A percentile compares a stretch with the other conserved stretches of the same genome.
Evolutionary conservation across 2,113 vertebrate species (phyloP).

Genomic region (Amblyopsis rosae): DNA sequence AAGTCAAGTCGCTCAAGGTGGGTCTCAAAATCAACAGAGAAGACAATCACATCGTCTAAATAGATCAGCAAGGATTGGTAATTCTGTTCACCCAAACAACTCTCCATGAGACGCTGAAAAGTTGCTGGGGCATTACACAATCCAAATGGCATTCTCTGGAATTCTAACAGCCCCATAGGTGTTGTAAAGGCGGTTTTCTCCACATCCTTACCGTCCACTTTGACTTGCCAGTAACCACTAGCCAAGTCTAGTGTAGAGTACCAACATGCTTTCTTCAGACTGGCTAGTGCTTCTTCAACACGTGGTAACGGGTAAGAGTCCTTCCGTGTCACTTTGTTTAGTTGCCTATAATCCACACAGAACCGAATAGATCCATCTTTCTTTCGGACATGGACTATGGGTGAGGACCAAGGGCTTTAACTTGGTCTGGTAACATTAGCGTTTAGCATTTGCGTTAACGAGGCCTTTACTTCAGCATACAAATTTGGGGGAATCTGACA

Average conservation of each 20-base stretch:
- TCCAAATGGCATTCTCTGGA: constrained; percentile 1
- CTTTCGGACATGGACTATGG: no score
- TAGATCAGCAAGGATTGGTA: background rate
- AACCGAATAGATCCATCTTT: no score
- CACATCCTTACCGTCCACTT: background rate
- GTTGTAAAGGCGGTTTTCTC: background rate
- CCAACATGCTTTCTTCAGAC: background rate
- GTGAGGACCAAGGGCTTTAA: no score
- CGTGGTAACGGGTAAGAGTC: background rate
- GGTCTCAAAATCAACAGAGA: no score
- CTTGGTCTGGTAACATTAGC: no score
- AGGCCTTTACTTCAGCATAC: no score
- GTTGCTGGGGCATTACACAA: background rate
- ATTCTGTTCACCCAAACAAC: background rate
- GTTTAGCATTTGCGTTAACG: no score
- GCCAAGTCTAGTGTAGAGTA: background rate
- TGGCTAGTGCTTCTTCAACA: background rate
- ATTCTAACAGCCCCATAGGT: background rate
- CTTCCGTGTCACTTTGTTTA: background rate
- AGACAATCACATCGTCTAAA: background rate
- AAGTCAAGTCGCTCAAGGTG: background rate
- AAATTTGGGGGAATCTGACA: background rate
- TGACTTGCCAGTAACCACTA: background rate
- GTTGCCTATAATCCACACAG: no score
- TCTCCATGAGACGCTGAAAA: background rate